These are phyloP conservation scores for Catharus fuscescens DNA, from an alignment of 2,113 vertebrate genomes.

Conservation along the genomic window DNA sequence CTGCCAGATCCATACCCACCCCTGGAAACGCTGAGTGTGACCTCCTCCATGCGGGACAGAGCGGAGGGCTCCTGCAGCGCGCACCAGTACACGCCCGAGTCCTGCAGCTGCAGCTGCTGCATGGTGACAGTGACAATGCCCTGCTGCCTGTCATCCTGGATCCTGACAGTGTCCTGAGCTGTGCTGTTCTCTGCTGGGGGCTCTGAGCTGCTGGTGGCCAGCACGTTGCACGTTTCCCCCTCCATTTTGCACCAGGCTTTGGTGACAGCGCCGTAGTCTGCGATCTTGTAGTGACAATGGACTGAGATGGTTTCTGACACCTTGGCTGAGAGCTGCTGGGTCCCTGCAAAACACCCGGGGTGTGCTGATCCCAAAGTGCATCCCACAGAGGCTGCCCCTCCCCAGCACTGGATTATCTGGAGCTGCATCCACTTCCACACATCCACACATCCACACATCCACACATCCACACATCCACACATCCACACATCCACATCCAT, in stretches of 20 bases:
- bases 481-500: not conserved
- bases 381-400: not conserved
- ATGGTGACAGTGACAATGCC: not conserved
- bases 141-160: not conserved
- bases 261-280: accelerated
- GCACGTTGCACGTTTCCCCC: accelerated
- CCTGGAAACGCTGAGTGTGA: not conserved
- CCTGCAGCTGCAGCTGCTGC: not conserved
- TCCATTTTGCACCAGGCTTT: slow-evolving; percentile 26
- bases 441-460: not conserved
- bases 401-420: not conserved
- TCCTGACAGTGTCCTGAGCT: accelerated
- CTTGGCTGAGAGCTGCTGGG: not conserved
- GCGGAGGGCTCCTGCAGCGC: not conserved
- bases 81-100: slow-evolving; percentile 58
- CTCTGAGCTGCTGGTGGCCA: accelerated
- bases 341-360: not conserved
- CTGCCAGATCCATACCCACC: not conserved
- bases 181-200: accelerated
- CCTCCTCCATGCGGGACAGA: not conserved
- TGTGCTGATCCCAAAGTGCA: not conserved
- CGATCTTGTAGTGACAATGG: not conserved
- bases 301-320: not conserved
- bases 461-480: not conserved
- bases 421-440: not conserved